These are phyloP conservation scores for Intellagama lesueurii DNA, from an alignment of 2,797 vertebrate species.

Conservation along the genomic window DNA sequence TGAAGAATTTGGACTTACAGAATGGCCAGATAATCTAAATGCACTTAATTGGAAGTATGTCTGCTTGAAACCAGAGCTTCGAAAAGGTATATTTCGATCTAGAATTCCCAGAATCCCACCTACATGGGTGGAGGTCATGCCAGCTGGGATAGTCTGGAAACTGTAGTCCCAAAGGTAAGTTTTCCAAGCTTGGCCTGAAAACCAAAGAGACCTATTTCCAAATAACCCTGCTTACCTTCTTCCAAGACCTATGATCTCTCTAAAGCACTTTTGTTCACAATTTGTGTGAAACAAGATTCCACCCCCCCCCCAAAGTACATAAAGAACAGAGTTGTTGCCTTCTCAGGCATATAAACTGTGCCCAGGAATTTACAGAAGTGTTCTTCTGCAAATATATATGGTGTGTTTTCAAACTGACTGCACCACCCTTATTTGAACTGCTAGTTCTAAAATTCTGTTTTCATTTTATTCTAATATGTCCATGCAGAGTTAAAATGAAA, in stretches of 20 bases:
- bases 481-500: slow-evolving; percentile 32
- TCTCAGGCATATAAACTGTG: fast-evolving
- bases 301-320: neutral
- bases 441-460: neutral
- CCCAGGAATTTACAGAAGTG: neutral
- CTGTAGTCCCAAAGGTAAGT: no score
- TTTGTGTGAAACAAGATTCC: neutral
- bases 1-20: no score
- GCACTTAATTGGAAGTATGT: neutral
- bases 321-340: neutral
- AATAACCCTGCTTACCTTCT: slow-evolving; percentile 19
- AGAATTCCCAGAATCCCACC: neutral
- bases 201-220: neutral
- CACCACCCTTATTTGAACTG: neutral
- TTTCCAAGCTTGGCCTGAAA: neutral
- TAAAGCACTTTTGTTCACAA: neutral
- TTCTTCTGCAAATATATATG: neutral
- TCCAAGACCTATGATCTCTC: slow-evolving; percentile 51
- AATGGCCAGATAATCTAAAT: no score
- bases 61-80: neutral
- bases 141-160: neutral
- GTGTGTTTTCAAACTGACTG: neutral
- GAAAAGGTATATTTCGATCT: neutral
- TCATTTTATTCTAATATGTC: slow-evolving; percentile 32
- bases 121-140: no score